These are phyloP conservation scores for Dicycla oo DNA, from an alignment of 2,888 invertebrate genomes.

Conservation along the genomic window DNA sequence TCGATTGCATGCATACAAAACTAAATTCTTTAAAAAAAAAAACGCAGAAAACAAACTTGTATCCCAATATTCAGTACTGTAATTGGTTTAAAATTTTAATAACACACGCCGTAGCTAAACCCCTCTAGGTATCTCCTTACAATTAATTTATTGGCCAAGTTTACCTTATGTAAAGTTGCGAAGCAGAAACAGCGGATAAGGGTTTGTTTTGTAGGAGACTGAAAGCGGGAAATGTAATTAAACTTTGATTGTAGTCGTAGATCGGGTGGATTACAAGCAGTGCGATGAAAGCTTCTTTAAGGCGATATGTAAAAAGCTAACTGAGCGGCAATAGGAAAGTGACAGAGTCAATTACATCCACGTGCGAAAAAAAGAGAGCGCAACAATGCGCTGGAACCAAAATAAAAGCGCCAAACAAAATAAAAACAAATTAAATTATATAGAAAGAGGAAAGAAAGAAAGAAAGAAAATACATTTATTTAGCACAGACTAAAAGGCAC, in stretches of 20 bases:
- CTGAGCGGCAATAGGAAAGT: too few relatives aligned
- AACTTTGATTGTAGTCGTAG: constrained; percentile 42
- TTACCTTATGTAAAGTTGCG: constrained; percentile 65
- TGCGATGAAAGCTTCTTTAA: not conserved
- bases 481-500: too few relatives aligned
- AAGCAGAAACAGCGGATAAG: constrained; percentile 43
- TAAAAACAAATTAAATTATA: too few relatives aligned
- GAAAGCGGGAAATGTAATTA: constrained; percentile 53
- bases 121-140: constrained; percentile 60
- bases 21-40: not conserved
- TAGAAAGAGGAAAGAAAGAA: too few relatives aligned
- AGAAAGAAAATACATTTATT: too few relatives aligned
- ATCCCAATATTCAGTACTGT: constrained; percentile 19
- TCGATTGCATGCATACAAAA: not conserved
- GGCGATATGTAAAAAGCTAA: too few relatives aligned
- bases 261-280: constrained; percentile 2
- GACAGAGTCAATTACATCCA: too few relatives aligned
- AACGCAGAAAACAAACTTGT: not conserved
- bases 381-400: too few relatives aligned
- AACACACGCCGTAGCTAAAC: constrained; percentile 48
- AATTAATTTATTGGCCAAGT: constrained; percentile 71
- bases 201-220: constrained; percentile 33
- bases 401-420: too few relatives aligned
- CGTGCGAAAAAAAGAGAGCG: too few relatives aligned
- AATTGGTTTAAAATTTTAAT: constrained; percentile 65